Evolutionary conservation across 2,797 vertebrate species (phyloP), one percentile per base, ranked within the genome.

Genomic region (Sus cebifrons): DNA sequence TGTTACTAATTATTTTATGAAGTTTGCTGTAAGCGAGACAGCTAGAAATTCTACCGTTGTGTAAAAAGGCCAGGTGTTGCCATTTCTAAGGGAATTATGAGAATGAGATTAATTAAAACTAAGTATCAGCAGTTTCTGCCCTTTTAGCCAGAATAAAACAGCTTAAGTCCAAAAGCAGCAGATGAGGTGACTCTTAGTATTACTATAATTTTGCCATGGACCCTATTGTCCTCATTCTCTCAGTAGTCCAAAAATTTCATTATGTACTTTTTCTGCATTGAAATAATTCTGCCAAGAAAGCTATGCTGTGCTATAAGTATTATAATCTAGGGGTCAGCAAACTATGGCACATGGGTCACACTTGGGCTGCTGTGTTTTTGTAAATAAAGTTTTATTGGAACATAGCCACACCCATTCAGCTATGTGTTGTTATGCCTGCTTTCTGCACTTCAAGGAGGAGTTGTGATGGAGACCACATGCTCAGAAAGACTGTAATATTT

Each of bases 331-430:
- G 40, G 52, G 25, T 88, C 36, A 29, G 21, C 52, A 92, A 85
- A 60, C 25, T 68, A 84, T n/a, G 54, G 70, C n/a, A 58, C 68
- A 49, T 52, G 25, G 54, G 27, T 49, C 70, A 86, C 70, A 86
- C 60, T 65, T 21, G 5, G 44, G 62, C 29, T 60, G 21, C 17
- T 65, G 16, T 89, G 36, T 20, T 95, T 96, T 89, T 78, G 49
- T 86, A 92, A 89, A 89, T 86, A 40, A 97, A 94, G 74, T 49
- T 77, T 95, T 90, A 60, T 92, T 71, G 77, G 73, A 96, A 82
- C 54, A 65, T 10, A 77, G 40, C n/a, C 27, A 62, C 87, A 17
- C 16, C n/a, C 49, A 82, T 86, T 93, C 32, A 86, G 18, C 54
- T 89, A 21, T 86, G 65, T 54, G 54, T 44, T 86, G 17, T 94